These are phyloP conservation scores for Tetanocera ferruginea DNA, from an alignment of 2,888 invertebrate genomes.

Conservation along the genomic window DNA sequence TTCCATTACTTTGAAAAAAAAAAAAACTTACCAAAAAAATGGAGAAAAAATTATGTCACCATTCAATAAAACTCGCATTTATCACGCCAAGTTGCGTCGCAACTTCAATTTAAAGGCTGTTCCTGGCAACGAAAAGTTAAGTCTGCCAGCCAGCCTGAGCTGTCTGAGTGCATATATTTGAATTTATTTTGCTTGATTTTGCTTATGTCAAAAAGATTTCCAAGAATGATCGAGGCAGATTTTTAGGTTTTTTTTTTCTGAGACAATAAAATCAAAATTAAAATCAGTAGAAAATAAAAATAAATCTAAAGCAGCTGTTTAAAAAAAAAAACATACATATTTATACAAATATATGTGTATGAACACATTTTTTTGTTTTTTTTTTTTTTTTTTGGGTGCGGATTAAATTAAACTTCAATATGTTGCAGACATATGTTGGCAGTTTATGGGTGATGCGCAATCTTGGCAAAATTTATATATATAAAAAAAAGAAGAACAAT, in stretches of 20 bases:
- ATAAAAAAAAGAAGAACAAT: not conserved
- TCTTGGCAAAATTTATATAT: not conserved
- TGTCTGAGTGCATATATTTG: no score
- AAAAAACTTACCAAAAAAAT: not conserved
- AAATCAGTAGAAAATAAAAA: no score
- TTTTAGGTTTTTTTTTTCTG: not conserved
- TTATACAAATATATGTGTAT: not conserved
- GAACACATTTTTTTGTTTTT: not conserved
- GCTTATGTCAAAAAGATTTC: no score
- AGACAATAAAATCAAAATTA: not conserved
- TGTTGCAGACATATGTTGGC: not conserved
- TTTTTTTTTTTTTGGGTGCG: conserved; percentile 12
- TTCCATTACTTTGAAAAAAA: not conserved
- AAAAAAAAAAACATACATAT: not conserved
- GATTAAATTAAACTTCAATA: conserved; percentile 2
- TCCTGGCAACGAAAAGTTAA: no score
- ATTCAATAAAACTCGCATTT: conserved; percentile 9
- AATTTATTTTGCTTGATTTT: no score
- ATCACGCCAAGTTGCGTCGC: not conserved
- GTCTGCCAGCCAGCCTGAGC: no score
- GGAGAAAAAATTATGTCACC: not conserved
- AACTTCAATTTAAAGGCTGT: conserved; percentile 5
- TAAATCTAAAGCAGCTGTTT: not conserved
- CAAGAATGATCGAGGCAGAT: not conserved
- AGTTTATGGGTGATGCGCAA: not conserved